phyloP scores from a whole-genome alignment of 2,888 invertebrate species.

The Platycheirus albimanus region DNA sequence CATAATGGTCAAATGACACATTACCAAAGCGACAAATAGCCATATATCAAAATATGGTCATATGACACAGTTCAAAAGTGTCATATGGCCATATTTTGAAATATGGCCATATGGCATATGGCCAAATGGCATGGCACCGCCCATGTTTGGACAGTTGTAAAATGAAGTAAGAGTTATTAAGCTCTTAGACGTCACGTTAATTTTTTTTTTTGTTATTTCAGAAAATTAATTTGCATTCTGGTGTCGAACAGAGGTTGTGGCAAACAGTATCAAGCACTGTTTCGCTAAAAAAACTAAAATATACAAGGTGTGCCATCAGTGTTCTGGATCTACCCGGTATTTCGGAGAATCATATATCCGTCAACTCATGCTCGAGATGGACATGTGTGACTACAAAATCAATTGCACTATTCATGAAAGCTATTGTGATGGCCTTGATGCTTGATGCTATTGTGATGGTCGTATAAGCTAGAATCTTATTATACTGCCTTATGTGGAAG shows the following conservation, averaged over 20 bases:
- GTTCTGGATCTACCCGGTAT: constrained; percentile 94
- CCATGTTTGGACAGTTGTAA: constrained; percentile 85
- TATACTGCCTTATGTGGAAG: constrained; percentile 83
- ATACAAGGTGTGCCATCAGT: constrained; percentile 85
- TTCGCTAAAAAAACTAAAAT: too few species aligned
- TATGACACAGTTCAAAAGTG: too few species aligned
- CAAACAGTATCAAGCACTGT: constrained; percentile 87
- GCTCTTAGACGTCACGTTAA: too few species aligned
- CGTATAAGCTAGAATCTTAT: constrained; percentile 87
- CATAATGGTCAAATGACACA: too few species aligned
- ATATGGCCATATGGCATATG: too few species aligned
- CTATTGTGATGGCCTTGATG: constrained; percentile 83
- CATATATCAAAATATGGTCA: too few species aligned
- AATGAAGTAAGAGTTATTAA: constrained; percentile 84
- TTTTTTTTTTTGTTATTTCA: constrained; percentile 80
- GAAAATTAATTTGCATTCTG: constrained; percentile 94
- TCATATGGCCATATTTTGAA: too few species aligned
- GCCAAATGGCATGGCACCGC: too few species aligned
- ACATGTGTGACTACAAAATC: constrained; percentile 95
- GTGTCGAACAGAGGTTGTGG: constrained; percentile 92
- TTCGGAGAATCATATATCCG: constrained; percentile 91
- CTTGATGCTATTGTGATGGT: constrained; percentile 89
- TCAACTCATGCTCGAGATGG: constrained; percentile 87
- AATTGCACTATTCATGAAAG: constrained; percentile 83
- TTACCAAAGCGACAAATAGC: too few species aligned